Base-by-base conservation (phyloP, 2,113 vertebrate species). In the Sander vitreus region DNA sequence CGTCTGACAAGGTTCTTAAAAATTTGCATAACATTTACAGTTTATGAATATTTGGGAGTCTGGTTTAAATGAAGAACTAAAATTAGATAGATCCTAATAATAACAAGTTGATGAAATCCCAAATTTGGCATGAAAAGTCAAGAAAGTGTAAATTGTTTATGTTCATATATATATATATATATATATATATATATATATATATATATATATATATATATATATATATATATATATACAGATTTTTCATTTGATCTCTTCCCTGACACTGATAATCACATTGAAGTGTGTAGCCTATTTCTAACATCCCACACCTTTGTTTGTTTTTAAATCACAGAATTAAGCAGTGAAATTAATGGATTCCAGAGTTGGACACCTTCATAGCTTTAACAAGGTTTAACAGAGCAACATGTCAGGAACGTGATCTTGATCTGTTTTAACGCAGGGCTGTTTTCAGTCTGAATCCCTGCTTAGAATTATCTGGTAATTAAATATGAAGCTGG, bases 181-280 rank as follows among this genome's bases (percentile, higher is more conserved):
- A 2, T 63, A 14, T 15, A 7, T 23, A 2, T 63, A 14, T 15
- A 7, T 23, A 2, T 63, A 14, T 15, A 7, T 23, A 2, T 63
- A 14, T 15, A 7, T 23, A 2, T 63, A 14, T 15, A 7, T 23
- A 2, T 63, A 14, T 15, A 7, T 23, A 2, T 63, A 14, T 15
- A 6, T 30, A 30, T 30, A 30, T 30, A 30, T 30, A 30, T 63
- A 14, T 15, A 7, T 23, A 2, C 4, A 13, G 39, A 54, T 21
- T 76, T 48, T 50, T 57, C 7, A 78, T 68, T 45, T 58, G 62
- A 74, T 70, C 21, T 76, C 43, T 76, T 58, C 19, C 71, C 50
- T 76, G 48, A 83, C 51, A 68, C 16, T 53, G 25, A 43, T 84
- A 89, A 91, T 91, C 86, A 27, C 55, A 85, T 90, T 84, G 39